Base-by-base conservation (phyloP, 2,888 invertebrate species). In the Diarsia mendica region DNA sequence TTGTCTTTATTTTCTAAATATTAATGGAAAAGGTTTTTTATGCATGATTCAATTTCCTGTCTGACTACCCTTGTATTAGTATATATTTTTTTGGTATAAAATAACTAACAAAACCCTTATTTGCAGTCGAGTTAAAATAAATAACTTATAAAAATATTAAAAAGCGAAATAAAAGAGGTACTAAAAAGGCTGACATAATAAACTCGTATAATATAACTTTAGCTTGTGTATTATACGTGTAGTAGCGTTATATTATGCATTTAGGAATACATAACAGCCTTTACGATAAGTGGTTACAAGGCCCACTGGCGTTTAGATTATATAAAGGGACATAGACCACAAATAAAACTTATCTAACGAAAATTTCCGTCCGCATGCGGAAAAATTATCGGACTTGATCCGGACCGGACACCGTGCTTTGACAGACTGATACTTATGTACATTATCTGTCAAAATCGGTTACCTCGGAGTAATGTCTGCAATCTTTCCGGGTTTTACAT, bases 161-260 rank as follows among this genome's bases (percentile, higher is more conserved):
- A 73, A 39, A 65, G 2, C 2, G 4, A 70, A 55, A 79, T 20
- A 48, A 66, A 58, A 63, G 66, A 44, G 67, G 71, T 69, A 72
- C 69, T 72, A 63, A 86, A 85, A 89, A 90, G 95, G 94, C 93
- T 95, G 94, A 90, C 94, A 93, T 93, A 92, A 85, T 79, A 89
- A 89, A 89, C 89, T 92, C 92, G 93, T 95, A 93, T 95, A 95
- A 94, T 94, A 94, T 95, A 93, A 93, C 92, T 92, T 53, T 93
- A 95, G 92, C 91, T 91, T 93, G 91, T 94, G 92, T 94, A 92
- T 92, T 92, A 93, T 93, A 94, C 94, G 91, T 93, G 92, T 94
- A 92, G 93, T 91, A 91, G 94, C 91, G 94, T 95, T 95, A 94
- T 86, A 87, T 87, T 95, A 95, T 94, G 94, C 94, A 94, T 95